A percentile compares a stretch with the other conserved stretches of the same genome.
Conservation (phyloP, 2,888 invertebrate species). For the Melanostoma scalare region DNA sequence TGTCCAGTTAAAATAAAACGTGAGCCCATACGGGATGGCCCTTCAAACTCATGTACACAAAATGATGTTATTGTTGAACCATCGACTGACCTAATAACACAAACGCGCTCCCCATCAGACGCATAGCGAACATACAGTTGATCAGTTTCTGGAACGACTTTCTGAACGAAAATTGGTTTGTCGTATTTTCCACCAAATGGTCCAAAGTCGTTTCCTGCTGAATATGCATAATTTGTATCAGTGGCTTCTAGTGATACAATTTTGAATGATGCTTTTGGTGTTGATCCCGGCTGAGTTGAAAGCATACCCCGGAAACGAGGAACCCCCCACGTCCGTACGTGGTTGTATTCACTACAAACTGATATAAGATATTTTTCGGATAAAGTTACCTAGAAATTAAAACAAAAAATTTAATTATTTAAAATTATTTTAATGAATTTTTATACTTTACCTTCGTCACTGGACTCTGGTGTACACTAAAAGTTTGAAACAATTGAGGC, state of each 20-base stretch:
- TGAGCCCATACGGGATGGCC: slow-evolving; percentile 95
- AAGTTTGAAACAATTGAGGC: slow-evolving; percentile 98
- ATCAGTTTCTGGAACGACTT: slow-evolving; percentile 98
- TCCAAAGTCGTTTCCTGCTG: slow-evolving; percentile 88
- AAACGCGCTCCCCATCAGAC: slow-evolving; percentile 97
- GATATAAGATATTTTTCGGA: slow-evolving; percentile 98
- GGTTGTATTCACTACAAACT: slow-evolving; percentile 98
- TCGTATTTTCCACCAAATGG: slow-evolving; percentile 99
- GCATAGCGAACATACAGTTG: slow-evolving; percentile 96
- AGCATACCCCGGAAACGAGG: slow-evolving; percentile 99
- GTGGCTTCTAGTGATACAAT: slow-evolving; percentile 84
- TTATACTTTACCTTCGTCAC: slow-evolving; percentile 90
- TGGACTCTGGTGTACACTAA: slow-evolving; percentile 97
- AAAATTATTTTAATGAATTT: not conserved
- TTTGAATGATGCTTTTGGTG: slow-evolving; percentile 98
- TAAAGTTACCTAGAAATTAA: slow-evolving; percentile 88
- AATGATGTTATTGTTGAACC: slow-evolving; percentile 96
- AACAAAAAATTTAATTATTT: not conserved
- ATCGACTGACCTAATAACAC: slow-evolving; percentile 97
- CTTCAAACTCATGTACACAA: slow-evolving; percentile 98
- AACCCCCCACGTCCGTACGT: slow-evolving; percentile 98
- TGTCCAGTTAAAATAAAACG: slow-evolving; percentile 96
- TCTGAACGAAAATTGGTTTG: slow-evolving; percentile 97
- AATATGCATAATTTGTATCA: slow-evolving; percentile 86
- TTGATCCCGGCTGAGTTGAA: slow-evolving; percentile 98